A percentile compares a stretch with the other conserved stretches of the same genome.
Evolutionary conservation across 2,113 vertebrate species (phyloP).

Genomic region (Neolamprologus kungweensis): DNA sequence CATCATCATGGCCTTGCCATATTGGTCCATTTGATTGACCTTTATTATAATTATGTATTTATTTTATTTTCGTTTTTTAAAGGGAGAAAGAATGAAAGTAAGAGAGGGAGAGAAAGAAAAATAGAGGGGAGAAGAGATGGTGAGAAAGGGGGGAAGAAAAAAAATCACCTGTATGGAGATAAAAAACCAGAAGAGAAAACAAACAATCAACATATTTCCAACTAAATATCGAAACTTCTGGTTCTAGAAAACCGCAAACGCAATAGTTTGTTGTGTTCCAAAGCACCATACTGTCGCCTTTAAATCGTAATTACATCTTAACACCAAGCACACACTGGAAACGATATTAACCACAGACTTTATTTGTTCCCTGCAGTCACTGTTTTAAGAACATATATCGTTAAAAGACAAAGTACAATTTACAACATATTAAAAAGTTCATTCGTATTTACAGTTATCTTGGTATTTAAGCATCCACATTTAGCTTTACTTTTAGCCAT

Average conservation of each 20-base stretch:
- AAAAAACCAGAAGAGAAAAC: too few species aligned
- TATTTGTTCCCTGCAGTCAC: not conserved
- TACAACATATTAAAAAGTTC: not conserved
- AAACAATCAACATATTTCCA: not conserved
- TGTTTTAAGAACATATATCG: not conserved
- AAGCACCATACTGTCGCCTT: fast-evolving
- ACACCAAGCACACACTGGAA: not conserved
- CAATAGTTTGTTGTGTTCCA: not conserved
- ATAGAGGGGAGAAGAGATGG: too few species aligned
- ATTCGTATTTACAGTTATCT: not conserved
- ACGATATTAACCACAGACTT: not conserved
- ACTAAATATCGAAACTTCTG: not conserved
- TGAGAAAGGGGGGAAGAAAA: too few species aligned
- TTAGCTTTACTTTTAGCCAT: not conserved
- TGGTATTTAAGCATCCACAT: not conserved
- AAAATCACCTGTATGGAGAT: too few species aligned
- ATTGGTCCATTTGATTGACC: too few species aligned
- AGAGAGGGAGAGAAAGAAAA: too few species aligned
- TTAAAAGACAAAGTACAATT: not conserved
- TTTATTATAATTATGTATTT: too few species aligned
- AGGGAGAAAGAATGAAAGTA: too few species aligned
- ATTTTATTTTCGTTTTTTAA: fast-evolving
- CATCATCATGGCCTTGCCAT: fast-evolving
- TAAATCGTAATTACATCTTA: not conserved
- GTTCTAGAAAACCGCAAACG: not conserved